Evolutionary conservation across 2,113 vertebrate genomes (phyloP).

Genomic region (Boulengeromyrus knoepffleri): DNA sequence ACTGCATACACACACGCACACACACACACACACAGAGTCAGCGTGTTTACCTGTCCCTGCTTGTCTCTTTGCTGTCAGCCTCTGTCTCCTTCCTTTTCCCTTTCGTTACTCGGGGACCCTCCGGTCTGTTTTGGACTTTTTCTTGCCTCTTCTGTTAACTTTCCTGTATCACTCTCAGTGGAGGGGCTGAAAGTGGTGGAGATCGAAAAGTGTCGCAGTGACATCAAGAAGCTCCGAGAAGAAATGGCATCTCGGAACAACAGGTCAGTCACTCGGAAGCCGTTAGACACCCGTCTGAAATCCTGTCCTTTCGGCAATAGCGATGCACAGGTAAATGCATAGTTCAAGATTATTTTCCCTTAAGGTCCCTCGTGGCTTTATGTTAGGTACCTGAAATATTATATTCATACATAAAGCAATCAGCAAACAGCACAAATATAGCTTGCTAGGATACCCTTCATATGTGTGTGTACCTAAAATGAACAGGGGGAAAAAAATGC

Average conservation of each 20-base stretch:
- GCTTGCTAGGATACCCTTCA: neutral
- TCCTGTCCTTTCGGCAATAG: neutral
- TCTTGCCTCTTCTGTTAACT: neutral
- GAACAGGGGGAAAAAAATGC: neutral
- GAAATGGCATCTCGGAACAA: slow-evolving; percentile 78
- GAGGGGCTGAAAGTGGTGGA: slow-evolving; percentile 90
- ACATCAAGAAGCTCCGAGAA: slow-evolving; percentile 84
- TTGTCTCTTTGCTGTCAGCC: neutral
- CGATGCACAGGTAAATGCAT: neutral
- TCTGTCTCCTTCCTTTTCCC: neutral
- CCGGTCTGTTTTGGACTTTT: neutral
- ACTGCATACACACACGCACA: neutral
- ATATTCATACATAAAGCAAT: neutral
- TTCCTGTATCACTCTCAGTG: slow-evolving; percentile 64
- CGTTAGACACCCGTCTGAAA: neutral
- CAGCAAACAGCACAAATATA: neutral
- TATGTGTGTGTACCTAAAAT: neutral
- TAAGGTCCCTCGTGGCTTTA: neutral
- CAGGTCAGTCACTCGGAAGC: slow-evolving; percentile 58
- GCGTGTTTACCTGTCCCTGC: neutral
- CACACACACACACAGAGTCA: neutral
- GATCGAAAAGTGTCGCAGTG: slow-evolving; percentile 89
- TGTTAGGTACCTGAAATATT: neutral
- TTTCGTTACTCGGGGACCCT: neutral
- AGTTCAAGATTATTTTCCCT: neutral